phyloP scores from a whole-genome alignment of 2,113 vertebrate species.

The Myxocyprinus asiaticus region DNA sequence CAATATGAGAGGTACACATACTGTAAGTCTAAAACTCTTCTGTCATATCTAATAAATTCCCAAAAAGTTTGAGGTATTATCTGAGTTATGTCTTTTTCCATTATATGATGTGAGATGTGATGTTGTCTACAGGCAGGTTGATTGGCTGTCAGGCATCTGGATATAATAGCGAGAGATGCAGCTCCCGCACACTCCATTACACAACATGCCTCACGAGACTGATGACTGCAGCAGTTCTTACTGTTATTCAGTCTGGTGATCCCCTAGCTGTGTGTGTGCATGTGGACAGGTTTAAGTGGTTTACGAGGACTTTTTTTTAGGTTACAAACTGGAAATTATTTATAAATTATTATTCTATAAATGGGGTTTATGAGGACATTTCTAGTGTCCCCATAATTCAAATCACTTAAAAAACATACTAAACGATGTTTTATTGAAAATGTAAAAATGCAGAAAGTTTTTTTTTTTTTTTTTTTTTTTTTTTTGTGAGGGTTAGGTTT shows the following conservation, averaged over 20 bases:
- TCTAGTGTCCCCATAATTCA: no score
- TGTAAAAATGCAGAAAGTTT: no score
- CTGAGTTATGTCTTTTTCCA: slow-evolving; percentile 1
- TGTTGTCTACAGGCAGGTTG: not conserved
- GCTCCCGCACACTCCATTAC: not conserved
- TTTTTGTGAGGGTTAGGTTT: no score
- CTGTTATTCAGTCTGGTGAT: slow-evolving; percentile 7
- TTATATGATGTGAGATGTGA: not conserved
- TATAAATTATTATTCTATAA: no score
- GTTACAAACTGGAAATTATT: no score
- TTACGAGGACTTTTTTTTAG: no score
- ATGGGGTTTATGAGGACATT: no score
- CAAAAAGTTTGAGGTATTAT: slow-evolving; percentile 1
- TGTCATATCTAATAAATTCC: slow-evolving; percentile 10
- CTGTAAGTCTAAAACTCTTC: not conserved
- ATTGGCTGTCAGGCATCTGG: slow-evolving; percentile 15
- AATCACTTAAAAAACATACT: no score
- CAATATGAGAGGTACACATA: not conserved
- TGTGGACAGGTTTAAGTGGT: no score
- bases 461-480: no score
- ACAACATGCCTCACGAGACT: not conserved
- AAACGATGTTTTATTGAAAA: no score
- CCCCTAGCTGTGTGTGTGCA: not conserved
- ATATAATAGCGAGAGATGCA: slow-evolving; percentile 19
- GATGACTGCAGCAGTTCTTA: slow-evolving; percentile 34